Evolutionary conservation across 2,797 vertebrate genomes (phyloP).

Genomic region (Setipinna tenuifilis): DNA sequence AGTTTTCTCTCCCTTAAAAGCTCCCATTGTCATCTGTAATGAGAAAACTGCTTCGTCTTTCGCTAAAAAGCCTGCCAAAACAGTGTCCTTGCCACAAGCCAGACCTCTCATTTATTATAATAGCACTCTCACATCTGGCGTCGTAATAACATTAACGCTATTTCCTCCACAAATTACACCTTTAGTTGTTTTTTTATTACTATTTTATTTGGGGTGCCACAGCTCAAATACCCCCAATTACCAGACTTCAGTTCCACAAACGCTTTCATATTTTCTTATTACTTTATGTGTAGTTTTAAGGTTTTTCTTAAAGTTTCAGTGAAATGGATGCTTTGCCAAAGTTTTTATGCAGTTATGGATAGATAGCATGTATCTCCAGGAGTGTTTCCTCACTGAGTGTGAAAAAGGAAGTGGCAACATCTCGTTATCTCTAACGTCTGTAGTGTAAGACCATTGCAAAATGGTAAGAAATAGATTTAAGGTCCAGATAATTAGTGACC

Average conservation of each 20-base stretch:
- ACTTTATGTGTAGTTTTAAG: neutral
- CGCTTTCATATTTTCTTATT: neutral
- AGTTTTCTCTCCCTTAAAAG: neutral
- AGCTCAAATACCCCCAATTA: neutral
- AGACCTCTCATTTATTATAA: neutral
- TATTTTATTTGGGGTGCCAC: neutral
- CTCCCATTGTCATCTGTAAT: neutral
- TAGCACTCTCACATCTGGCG: neutral
- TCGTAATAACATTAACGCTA: neutral
- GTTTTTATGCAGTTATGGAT: neutral
- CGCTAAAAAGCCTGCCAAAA: neutral
- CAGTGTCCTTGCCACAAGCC: neutral
- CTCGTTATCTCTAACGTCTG: neutral
- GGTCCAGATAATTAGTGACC: neutral
- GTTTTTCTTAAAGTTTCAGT: neutral
- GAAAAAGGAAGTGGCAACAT: neutral
- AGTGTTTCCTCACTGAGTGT: neutral
- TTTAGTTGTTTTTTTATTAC: neutral
- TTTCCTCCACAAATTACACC: neutral
- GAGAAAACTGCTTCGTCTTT: neutral
- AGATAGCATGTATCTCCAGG: neutral
- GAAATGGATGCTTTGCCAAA: neutral
- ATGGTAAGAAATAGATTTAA: neutral
- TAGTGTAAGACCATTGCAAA: neutral
- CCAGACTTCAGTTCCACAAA: neutral